These are phyloP conservation scores for Psix sp. DNA, from an alignment of 1,140 invertebrate species.

Conservation along the genomic window DNA sequence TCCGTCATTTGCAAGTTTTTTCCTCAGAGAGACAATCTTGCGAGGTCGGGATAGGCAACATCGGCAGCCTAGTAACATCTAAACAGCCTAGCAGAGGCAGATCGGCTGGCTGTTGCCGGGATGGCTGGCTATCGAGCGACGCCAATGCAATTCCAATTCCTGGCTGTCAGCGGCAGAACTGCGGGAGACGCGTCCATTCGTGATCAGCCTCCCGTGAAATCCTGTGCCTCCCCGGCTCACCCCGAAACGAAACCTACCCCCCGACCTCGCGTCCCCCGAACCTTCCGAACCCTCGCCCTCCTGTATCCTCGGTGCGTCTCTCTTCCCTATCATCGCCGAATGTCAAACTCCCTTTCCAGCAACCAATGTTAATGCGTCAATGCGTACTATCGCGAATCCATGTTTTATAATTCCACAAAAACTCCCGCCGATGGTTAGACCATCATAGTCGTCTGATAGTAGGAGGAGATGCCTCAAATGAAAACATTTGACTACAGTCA, in stretches of 20 bases:
- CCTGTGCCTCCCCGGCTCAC: constrained; percentile 69
- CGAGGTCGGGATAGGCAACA: constrained; percentile 32
- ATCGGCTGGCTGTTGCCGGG: constrained; percentile 62
- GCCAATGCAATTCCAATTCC: constrained; percentile 78
- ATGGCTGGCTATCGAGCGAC: constrained; percentile 75
- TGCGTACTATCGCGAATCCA: constrained; percentile 50
- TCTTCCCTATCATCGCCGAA: constrained; percentile 55
- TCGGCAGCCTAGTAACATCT: constrained; percentile 51
- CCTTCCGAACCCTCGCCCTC: constrained; percentile 51
- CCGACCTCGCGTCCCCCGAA: constrained; percentile 32
- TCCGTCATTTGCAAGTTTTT: not conserved
- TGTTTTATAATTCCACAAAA: constrained; percentile 50
- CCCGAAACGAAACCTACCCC: constrained; percentile 68
- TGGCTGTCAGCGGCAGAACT: constrained; percentile 77
- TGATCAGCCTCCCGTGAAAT: constrained; percentile 76
- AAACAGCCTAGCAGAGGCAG: constrained; percentile 56
- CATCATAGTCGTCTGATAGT: too few species aligned
- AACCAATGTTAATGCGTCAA: constrained; percentile 59
- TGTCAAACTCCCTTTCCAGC: constrained; percentile 56
- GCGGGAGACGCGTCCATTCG: constrained; percentile 78
- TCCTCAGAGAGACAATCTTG: constrained; percentile 19
- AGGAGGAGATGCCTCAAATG: too few species aligned
- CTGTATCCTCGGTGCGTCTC: constrained; percentile 44
- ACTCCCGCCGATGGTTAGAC: constrained; percentile 1
- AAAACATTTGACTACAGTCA: too few species aligned